Evolutionary conservation across 2,888 invertebrate genomes (phyloP).

Genomic region (Tipula unca): DNA sequence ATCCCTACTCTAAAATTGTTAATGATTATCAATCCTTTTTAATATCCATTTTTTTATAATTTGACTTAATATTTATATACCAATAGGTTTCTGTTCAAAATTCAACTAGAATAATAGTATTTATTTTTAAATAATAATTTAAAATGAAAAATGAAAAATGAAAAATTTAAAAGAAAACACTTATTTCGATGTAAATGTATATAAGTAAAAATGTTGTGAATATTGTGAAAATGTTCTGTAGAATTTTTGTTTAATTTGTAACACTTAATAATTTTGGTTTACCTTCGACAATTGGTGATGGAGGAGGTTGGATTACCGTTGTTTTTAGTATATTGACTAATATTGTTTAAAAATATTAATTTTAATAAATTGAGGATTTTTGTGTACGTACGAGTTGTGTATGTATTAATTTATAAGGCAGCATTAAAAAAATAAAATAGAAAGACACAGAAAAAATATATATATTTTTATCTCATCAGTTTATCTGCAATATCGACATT

Average conservation of each 20-base stretch:
- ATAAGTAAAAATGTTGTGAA: neutral
- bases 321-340: neutral
- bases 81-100: neutral
- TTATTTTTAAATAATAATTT: neutral
- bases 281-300: constrained; percentile 20
- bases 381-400: neutral
- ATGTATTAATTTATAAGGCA: neutral
- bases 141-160: neutral
- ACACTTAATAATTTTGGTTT: constrained; percentile 26
- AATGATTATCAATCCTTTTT: neutral
- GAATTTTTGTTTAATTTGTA: constrained; percentile 20
- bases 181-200: neutral
- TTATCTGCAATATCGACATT: neutral
- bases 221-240: neutral
- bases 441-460: neutral
- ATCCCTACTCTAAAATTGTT: neutral
- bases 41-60: constrained; percentile 1
- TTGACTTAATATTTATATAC: neutral
- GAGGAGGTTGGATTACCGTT: neutral
- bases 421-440: constrained; percentile 16
- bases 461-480: neutral
- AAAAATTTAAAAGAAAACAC: neutral
- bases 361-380: neutral
- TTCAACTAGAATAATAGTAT: neutral
- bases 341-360: neutral